These are phyloP conservation scores for Amblyornis subalaris DNA, from an alignment of 2,113 vertebrate genomes.

Conservation along the genomic window DNA sequence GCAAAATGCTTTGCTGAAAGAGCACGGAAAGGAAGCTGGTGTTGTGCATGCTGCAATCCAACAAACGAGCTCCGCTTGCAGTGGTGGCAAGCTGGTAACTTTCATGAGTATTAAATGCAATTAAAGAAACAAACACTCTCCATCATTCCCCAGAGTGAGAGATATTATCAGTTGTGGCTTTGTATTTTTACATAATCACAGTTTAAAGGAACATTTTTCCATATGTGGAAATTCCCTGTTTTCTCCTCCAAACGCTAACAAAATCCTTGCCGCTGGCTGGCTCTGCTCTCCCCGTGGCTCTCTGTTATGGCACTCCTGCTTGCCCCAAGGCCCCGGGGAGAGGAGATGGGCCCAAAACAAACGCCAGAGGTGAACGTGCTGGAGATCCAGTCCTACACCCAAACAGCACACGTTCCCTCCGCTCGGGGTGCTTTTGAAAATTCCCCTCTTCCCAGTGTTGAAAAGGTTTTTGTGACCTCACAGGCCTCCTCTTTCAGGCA, in stretches of 20 bases:
- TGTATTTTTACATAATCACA: slow-evolving; percentile 67
- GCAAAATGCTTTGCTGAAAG: not conserved
- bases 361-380: slow-evolving; percentile 42
- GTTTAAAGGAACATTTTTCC: slow-evolving; percentile 69
- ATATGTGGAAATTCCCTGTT: slow-evolving; percentile 68
- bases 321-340: not conserved
- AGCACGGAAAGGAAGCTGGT: slow-evolving; percentile 20
- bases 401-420: not conserved
- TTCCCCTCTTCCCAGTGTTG: slow-evolving; percentile 34
- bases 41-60: not conserved
- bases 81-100: slow-evolving; percentile 22
- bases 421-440: slow-evolving; percentile 39
- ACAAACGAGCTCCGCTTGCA: not conserved
- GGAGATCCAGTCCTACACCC: slow-evolving; percentile 44
- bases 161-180: slow-evolving; percentile 60
- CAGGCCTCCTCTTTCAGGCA: not conserved
- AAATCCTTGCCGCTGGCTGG: slow-evolving; percentile 60
- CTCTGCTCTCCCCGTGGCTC: not conserved
- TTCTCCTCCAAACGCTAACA: slow-evolving; percentile 59
- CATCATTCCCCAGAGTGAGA: slow-evolving; percentile 56
- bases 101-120: slow-evolving; percentile 52
- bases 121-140: slow-evolving; percentile 63
- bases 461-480: slow-evolving; percentile 30
- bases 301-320: slow-evolving; percentile 31
- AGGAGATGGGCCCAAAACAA: slow-evolving; percentile 52